Percentiles rank a stretch among this genome's conserved stretches.
Conservation (phyloP, 2,113 vertebrate genomes). For the Pseudolaguvia tuberculata region DNA sequence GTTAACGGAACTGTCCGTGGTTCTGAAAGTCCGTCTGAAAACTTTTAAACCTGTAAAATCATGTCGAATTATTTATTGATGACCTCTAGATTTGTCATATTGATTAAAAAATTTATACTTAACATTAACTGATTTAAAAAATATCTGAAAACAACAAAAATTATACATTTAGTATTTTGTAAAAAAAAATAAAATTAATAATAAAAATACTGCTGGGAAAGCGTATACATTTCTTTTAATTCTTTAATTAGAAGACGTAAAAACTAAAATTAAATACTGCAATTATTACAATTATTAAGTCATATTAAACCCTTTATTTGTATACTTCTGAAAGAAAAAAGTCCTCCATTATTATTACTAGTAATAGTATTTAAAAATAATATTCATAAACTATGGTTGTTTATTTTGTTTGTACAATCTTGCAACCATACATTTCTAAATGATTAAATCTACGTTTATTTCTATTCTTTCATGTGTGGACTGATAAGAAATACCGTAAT, state of each 20-base stretch:
- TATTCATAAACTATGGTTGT: not conserved
- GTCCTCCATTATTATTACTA: not conserved
- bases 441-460: no score
- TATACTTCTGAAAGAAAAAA: not conserved
- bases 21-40: slow-evolving; percentile 24
- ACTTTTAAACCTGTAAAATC: no score
- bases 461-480: not conserved
- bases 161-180: no score
- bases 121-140: no score
- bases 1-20: slow-evolving; percentile 29
- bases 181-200: not conserved
- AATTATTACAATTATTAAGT: not conserved
- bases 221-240: no score
- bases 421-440: not conserved
- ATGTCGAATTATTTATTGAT: not conserved
- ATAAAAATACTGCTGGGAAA: not conserved
- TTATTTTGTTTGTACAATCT: no score
- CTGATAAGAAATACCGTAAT: not conserved
- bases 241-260: no score
- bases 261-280: not conserved
- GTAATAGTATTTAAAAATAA: not conserved
- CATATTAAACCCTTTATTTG: not conserved
- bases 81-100: no score
- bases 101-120: no score
- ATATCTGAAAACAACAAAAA: no score